phyloP scores from a whole-genome alignment of 2,888 invertebrate genomes.

The Sinelater perroti region DNA sequence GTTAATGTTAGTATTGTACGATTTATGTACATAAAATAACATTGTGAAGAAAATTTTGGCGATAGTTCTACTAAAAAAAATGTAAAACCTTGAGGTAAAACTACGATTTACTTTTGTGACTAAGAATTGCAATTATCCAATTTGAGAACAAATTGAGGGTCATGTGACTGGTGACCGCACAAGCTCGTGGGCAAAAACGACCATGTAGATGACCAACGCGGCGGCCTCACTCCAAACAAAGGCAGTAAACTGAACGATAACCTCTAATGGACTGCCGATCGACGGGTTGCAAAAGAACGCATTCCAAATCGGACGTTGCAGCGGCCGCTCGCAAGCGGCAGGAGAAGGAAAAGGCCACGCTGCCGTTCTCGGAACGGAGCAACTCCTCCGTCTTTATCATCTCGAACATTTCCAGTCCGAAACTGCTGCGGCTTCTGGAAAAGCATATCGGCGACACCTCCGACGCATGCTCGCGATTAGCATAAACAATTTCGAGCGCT shows the following conservation, averaged over 20 bases:
- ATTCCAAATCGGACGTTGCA: conserved; percentile 13
- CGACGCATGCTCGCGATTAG: neutral
- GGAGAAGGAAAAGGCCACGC: too few species aligned
- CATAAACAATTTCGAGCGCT: neutral
- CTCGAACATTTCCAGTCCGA: conserved; percentile 2
- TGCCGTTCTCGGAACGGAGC: conserved; percentile 5
- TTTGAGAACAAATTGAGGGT: conserved; percentile 9
- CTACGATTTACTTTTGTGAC: too few species aligned
- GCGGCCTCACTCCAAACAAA: conserved; percentile 22
- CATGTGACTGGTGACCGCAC: conserved; percentile 15
- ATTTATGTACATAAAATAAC: too few species aligned
- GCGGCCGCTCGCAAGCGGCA: neutral
- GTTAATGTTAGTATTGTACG: too few species aligned
- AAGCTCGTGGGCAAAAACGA: conserved; percentile 16
- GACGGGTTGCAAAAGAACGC: conserved; percentile 3
- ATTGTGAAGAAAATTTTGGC: too few species aligned
- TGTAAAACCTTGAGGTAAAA: too few species aligned
- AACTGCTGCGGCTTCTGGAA: neutral
- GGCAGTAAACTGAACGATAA: conserved; percentile 27
- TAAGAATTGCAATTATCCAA: conserved; percentile 20
- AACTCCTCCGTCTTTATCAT: neutral
- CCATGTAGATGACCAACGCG: conserved; percentile 23
- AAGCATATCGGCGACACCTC: neutral
- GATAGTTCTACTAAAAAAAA: too few species aligned
- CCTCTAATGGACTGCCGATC: conserved; percentile 19